phyloP scores from a whole-genome alignment of 2,888 invertebrate genomes.

The Ernsta delagoae region DNA sequence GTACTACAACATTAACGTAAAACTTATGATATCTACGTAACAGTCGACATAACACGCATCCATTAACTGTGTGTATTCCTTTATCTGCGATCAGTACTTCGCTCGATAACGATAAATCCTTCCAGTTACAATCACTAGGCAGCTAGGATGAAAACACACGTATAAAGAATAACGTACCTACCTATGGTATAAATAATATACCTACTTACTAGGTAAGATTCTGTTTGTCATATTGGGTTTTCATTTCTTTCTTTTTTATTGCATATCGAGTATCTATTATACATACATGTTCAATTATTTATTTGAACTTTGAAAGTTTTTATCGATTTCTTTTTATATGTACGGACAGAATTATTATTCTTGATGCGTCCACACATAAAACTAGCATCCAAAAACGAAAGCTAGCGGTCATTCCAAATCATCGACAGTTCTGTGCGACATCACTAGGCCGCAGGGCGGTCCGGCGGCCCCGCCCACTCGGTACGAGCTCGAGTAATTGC shows the following conservation, averaged over 20 bases:
- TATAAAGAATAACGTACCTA: background rate
- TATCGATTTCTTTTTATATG: too few relatives aligned
- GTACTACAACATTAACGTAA: too few relatives aligned
- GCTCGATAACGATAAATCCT: constrained; percentile 31
- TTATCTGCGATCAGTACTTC: constrained; percentile 16
- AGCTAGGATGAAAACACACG: constrained; percentile 10
- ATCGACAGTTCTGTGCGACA: constrained; percentile 72
- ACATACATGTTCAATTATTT: too few relatives aligned
- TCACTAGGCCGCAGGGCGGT: constrained; percentile 63
- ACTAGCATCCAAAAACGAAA: background rate
- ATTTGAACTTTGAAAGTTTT: too few relatives aligned
- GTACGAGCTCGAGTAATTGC: constrained; percentile 60
- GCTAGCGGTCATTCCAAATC: constrained; percentile 27
- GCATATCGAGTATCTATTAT: too few relatives aligned
- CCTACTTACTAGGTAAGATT: too few relatives aligned
- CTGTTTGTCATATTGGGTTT: too few relatives aligned
- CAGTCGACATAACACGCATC: background rate
- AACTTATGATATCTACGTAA: background rate
- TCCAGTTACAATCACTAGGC: constrained; percentile 12
- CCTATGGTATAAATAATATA: too few relatives aligned
- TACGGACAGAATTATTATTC: too few relatives aligned
- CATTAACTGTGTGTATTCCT: background rate
- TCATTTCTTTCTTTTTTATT: too few relatives aligned
- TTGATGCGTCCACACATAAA: too few relatives aligned
- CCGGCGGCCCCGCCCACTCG: constrained; percentile 40